Evolutionary conservation across 2,888 invertebrate genomes (phyloP).

Genomic region (Synanthedon formicaeformis): DNA sequence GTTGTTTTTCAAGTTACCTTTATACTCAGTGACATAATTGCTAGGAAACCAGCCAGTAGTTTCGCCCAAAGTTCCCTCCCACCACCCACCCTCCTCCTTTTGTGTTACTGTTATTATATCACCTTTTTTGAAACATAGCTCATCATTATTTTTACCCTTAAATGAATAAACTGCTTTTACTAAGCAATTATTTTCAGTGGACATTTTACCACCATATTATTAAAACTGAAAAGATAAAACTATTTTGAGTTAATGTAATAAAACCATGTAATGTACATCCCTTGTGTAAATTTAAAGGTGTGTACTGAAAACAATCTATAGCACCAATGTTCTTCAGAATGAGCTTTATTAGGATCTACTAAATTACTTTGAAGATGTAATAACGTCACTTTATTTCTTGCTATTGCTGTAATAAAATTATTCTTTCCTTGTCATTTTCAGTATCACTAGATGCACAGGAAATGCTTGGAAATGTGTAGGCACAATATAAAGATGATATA

Average conservation of each 20-base stretch:
- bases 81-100: conserved; percentile 97
- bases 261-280: too few species aligned
- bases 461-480: too few species aligned
- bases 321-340: neutral
- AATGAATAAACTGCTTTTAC: conserved; percentile 95
- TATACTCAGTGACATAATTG: conserved; percentile 94
- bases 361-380: neutral
- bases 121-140: conserved; percentile 95
- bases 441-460: too few species aligned
- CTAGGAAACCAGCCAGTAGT: conserved; percentile 99
- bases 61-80: conserved; percentile 97
- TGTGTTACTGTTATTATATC: conserved; percentile 98
- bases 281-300: neutral
- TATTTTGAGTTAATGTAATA: too few species aligned
- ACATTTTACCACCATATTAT: conserved; percentile 63
- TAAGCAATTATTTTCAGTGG: conserved; percentile 73
- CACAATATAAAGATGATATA: too few species aligned
- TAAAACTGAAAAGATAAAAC: neutral
- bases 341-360: neutral
- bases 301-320: neutral
- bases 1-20: conserved; percentile 61
- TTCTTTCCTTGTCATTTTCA: too few species aligned
- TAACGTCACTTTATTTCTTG: too few species aligned
- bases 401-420: too few species aligned
- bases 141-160: conserved; percentile 97